phyloP scores from a whole-genome alignment of 1,140 invertebrate species.

The Sesamia nonagrioides region DNA sequence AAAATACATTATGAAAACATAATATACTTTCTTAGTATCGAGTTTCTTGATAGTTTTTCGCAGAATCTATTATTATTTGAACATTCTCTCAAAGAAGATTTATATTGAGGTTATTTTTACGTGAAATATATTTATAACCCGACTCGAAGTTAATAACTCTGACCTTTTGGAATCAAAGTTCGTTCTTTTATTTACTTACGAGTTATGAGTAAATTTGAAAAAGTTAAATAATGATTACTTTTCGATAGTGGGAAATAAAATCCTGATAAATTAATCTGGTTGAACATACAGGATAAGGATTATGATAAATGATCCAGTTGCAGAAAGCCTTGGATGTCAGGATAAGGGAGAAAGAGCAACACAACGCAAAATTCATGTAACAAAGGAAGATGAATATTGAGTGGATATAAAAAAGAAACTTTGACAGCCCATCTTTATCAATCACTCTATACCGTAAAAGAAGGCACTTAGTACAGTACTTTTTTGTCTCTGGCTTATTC shows the following conservation, averaged over 20 bases:
- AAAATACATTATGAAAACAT: no score
- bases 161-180: neutral
- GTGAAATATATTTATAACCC: neutral
- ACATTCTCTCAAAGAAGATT: neutral
- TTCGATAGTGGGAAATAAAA: neutral
- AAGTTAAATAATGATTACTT: neutral
- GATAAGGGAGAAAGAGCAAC: neutral
- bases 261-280: neutral
- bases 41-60: neutral
- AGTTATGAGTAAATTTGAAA: no score
- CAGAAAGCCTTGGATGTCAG: conserved; percentile 13
- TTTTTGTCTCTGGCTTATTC: conserved; percentile 47
- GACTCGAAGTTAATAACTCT: neutral
- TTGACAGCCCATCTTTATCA: conserved; percentile 47
- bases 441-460: conserved; percentile 37
- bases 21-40: neutral
- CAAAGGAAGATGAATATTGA: conserved; percentile 50
- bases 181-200: neutral
- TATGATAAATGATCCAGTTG: conserved; percentile 21
- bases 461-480: conserved; percentile 46
- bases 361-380: conserved; percentile 12
- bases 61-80: neutral
- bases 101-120: neutral
- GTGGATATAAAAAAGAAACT: conserved; percentile 46
- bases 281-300: neutral